A percentile compares a stretch with the other conserved stretches of the same genome.
phyloP scores from a whole-genome alignment of 2,113 vertebrate species.

The Gallinago undulata region DNA sequence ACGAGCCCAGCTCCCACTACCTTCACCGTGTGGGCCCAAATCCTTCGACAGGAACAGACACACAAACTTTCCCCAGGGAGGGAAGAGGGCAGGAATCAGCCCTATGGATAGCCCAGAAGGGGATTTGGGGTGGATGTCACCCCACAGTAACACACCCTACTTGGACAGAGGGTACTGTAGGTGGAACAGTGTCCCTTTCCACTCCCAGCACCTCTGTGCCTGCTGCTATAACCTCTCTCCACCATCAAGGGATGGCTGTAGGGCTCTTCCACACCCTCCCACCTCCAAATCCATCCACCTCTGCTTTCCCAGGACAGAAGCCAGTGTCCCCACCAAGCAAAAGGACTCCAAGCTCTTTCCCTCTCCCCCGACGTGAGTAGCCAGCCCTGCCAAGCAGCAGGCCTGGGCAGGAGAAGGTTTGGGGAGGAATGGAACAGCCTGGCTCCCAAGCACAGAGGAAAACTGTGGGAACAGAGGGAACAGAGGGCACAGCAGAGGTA shows the following conservation, averaged over 20 bases:
- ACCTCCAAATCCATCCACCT: neutral
- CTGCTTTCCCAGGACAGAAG: neutral
- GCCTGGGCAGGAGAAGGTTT: rapidly evolving
- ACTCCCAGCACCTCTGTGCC: neutral
- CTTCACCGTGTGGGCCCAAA: neutral
- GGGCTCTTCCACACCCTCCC: rapidly evolving
- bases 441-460: neutral
- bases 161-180: neutral
- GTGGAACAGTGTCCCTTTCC: neutral
- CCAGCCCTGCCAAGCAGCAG: neutral
- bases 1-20: neutral
- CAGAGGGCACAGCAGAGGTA: neutral
- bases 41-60: neutral
- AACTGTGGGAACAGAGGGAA: neutral
- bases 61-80: neutral
- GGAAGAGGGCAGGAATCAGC: neutral
- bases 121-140: neutral
- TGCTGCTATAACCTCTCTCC: neutral
- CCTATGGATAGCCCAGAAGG: neutral
- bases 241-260: neutral
- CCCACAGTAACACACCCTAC: neutral
- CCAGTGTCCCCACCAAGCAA: neutral
- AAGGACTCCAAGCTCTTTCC: neutral
- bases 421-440: neutral
- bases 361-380: rapidly evolving